Percentiles rank a stretch among this genome's conserved stretches.
Conservation (phyloP, 1,140 invertebrate species). For the Heliconius hermathena region DNA sequence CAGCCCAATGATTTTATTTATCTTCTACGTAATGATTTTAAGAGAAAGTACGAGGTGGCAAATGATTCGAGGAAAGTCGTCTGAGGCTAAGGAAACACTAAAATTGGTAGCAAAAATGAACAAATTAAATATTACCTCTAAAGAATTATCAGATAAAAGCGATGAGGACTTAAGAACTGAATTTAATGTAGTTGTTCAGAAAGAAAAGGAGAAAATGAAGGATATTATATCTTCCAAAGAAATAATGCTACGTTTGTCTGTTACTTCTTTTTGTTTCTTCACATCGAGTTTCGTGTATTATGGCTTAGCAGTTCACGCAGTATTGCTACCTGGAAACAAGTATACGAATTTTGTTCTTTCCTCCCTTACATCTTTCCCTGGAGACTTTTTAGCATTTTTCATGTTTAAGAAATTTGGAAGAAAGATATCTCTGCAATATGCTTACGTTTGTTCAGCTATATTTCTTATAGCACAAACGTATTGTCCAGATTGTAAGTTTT, state of each 20-base stretch:
- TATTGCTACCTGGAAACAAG: slow-evolving; percentile 86
- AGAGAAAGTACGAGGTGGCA: slow-evolving; percentile 70
- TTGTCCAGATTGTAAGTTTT: slow-evolving; percentile 60
- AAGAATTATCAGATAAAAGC: slow-evolving; percentile 54
- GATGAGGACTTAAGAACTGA: slow-evolving; percentile 56
- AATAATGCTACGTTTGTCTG: slow-evolving; percentile 58
- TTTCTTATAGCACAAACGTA: slow-evolving; percentile 58
- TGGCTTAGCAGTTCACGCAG: slow-evolving; percentile 88
- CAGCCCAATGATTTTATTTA: slow-evolving; percentile 56
- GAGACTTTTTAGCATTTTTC: slow-evolving; percentile 84
- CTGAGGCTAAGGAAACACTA: slow-evolving; percentile 57
- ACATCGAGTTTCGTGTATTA: slow-evolving; percentile 89
- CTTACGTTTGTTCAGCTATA: slow-evolving; percentile 82
- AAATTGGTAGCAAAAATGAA: slow-evolving; percentile 58
- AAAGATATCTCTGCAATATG: slow-evolving; percentile 81
- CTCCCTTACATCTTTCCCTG: slow-evolving; percentile 86
- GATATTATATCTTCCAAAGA: slow-evolving; percentile 65
- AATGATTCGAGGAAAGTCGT: slow-evolving; percentile 58
- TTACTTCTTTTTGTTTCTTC: slow-evolving; percentile 84
- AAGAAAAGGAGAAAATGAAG: slow-evolving; percentile 60
- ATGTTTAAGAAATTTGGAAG: slow-evolving; percentile 85
- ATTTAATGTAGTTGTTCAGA: slow-evolving; percentile 61
- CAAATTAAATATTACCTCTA: slow-evolving; percentile 49
- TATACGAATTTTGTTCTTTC: slow-evolving; percentile 87
- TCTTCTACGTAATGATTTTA: slow-evolving; percentile 52